phyloP scores from a whole-genome alignment of 2,113 vertebrate genomes.

The Phylloscopus whistleri region DNA sequence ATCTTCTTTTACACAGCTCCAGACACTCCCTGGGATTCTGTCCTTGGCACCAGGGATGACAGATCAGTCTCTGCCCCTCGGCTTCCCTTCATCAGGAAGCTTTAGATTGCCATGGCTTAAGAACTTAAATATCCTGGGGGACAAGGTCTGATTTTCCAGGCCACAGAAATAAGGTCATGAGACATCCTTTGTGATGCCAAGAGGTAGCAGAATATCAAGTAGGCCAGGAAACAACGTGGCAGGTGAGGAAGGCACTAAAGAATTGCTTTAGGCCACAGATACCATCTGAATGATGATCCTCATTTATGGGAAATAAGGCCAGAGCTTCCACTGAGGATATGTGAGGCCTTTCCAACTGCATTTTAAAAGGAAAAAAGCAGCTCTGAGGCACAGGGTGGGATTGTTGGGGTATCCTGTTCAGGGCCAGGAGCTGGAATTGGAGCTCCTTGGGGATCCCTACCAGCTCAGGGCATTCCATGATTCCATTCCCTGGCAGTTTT shows the following conservation, averaged over 20 bases:
- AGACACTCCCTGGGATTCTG: background rate
- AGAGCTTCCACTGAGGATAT: background rate
- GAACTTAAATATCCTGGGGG: background rate
- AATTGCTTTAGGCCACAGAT: background rate
- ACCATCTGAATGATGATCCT: background rate
- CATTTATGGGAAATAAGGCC: background rate
- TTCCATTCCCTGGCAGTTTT: background rate
- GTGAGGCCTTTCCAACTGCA: background rate
- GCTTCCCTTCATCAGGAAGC: background rate
- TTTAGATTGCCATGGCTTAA: background rate
- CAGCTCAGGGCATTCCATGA: background rate
- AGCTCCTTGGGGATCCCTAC: background rate
- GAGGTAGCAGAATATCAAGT: background rate
- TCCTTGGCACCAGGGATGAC: background rate
- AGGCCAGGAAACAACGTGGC: background rate
- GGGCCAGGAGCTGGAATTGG: background rate
- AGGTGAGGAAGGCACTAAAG: background rate
- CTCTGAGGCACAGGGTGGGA: background rate
- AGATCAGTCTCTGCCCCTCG: background rate
- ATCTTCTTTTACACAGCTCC: fast-evolving
- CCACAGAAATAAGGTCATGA: background rate
- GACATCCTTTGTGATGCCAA: background rate
- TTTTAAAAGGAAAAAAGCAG: background rate
- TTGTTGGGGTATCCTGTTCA: background rate
- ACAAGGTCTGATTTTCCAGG: background rate